Evolutionary conservation across 2,797 vertebrate species (phyloP).

Genomic region (Sebastiscus tertius): DNA sequence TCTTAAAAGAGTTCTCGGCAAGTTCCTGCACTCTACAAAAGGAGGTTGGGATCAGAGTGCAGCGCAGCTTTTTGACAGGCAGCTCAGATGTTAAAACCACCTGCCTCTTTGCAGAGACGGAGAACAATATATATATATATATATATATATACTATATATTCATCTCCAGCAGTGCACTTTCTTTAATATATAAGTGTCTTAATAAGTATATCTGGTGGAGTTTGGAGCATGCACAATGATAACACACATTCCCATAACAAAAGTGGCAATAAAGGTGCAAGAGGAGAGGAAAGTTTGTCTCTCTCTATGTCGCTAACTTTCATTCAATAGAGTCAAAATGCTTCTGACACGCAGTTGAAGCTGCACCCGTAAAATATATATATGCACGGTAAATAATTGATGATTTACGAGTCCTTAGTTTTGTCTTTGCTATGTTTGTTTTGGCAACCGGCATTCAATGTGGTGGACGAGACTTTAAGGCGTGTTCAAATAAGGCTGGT

Average conservation of each 20-base stretch:
- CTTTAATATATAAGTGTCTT: neutral
- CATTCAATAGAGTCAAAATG: neutral
- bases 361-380: constrained; percentile 1
- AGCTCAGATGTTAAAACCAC: constrained; percentile 17
- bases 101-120: constrained; percentile 13
- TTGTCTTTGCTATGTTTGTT: constrained; percentile 30
- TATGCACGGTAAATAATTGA: constrained; percentile 22
- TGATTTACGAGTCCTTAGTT: neutral
- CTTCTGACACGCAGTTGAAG: neutral
- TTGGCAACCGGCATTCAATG: constrained; percentile 1
- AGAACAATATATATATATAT: neutral
- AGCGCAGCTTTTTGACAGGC: constrained; percentile 28
- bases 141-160: neutral
- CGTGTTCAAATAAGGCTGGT: constrained; percentile 42
- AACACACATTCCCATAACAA: neutral
- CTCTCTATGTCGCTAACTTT: neutral
- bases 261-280: neutral
- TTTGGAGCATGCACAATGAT: constrained; percentile 16
- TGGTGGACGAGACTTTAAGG: constrained; percentile 19
- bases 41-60: constrained; percentile 28
- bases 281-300: neutral
- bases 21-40: constrained; percentile 39
- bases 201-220: constrained; percentile 10
- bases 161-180: neutral
- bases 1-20: constrained; percentile 48